Conservation (phyloP, 2,113 vertebrate genomes). For the Phrynocephalus versicolor region DNA sequence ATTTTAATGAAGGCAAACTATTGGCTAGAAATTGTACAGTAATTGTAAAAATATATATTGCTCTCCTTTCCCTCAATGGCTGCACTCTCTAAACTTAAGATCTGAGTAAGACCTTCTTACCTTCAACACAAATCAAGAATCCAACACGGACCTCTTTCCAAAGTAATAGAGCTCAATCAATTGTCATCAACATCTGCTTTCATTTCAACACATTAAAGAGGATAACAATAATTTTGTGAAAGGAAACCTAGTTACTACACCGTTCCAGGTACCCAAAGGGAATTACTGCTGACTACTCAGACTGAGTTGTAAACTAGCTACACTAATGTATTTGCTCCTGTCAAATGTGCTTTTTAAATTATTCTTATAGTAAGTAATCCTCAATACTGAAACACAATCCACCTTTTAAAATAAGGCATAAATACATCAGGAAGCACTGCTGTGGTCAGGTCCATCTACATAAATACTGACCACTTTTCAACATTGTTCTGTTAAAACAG, state of each 20-base stretch:
- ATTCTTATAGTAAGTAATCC: slow-evolving; percentile 60
- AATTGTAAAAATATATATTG: not conserved
- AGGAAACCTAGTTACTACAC: not conserved
- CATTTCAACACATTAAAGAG: slow-evolving; percentile 34
- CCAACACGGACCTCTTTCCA: not conserved
- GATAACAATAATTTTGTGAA: not conserved
- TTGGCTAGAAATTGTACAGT: slow-evolving; percentile 28
- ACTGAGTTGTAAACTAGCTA: not conserved
- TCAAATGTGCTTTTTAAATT: not conserved
- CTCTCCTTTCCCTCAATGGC: not conserved
- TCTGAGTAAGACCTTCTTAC: slow-evolving; percentile 35
- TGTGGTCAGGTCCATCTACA: not conserved
- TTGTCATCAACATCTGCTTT: not conserved
- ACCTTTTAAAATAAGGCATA: not conserved
- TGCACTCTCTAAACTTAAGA: slow-evolving; percentile 38
- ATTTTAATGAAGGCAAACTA: not conserved
- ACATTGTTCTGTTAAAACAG: slow-evolving; percentile 18
- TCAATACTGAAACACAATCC: accelerated
- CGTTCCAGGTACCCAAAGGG: slow-evolving; percentile 28
- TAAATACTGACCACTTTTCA: slow-evolving; percentile 15
- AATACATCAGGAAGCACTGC: not conserved
- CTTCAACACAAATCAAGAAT: slow-evolving; percentile 33
- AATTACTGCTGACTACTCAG: slow-evolving; percentile 20
- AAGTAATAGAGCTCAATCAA: not conserved
- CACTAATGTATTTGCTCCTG: not conserved